These are phyloP conservation scores for Turritopsis dohrnii DNA, from an alignment of 30 jellyfish, hydroid and myxozoan species.

Conservation along the genomic window DNA sequence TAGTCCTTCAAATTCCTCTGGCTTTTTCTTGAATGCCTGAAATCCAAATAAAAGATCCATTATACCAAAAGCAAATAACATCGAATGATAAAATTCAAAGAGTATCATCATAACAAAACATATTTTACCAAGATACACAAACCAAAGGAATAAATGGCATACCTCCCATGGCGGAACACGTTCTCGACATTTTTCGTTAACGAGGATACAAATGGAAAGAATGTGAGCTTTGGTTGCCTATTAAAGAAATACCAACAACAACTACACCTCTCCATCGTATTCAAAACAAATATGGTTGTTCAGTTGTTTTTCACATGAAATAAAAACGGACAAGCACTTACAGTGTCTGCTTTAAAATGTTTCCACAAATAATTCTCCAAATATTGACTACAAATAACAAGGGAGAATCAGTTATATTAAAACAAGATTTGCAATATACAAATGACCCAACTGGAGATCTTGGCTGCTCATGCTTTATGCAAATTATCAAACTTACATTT, in stretches of 20 bases:
- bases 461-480: too few species aligned
- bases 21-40: conserved; percentile 48
- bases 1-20: conserved; percentile 59
- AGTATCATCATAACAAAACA: background rate
- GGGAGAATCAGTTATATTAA: too few species aligned
- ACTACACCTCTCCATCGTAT: too few species aligned
- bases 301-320: background rate
- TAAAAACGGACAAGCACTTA: too few species aligned
- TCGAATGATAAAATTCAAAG: background rate
- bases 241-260: background rate
- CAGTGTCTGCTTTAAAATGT: conserved; percentile 56
- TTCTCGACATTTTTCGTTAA: conserved; percentile 85
- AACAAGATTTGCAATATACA: too few species aligned
- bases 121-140: background rate
- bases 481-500: too few species aligned
- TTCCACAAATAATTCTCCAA: conserved; percentile 92
- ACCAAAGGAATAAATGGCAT: background rate
- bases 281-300: background rate
- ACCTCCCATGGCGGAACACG: conserved; percentile 99
- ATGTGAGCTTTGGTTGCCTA: conserved; percentile 85
- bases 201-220: conserved; percentile 74
- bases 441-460: too few species aligned
- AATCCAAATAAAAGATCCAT: background rate
- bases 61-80: background rate
- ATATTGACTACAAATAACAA: conserved; percentile 57